These are phyloP conservation scores for Aplocera efformata DNA, from an alignment of 2,888 invertebrate genomes.

Conservation along the genomic window DNA sequence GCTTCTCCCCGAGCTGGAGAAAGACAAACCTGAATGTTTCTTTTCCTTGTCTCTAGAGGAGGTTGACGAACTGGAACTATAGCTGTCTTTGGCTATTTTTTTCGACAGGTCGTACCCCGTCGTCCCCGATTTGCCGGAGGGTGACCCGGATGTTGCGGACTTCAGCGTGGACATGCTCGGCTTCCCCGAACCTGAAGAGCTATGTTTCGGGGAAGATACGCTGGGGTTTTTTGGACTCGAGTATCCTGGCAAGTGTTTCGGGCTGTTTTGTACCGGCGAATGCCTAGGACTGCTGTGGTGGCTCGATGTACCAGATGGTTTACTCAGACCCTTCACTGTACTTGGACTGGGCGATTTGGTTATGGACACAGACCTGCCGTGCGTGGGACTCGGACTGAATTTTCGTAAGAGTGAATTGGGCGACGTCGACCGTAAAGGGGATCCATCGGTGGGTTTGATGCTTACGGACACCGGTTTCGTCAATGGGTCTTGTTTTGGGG, in stretches of 20 bases:
- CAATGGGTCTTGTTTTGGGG: slow-evolving; percentile 85
- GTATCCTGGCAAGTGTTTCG: slow-evolving; percentile 85
- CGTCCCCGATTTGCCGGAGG: slow-evolving; percentile 81
- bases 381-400: slow-evolving; percentile 87
- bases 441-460: slow-evolving; percentile 84
- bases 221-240: slow-evolving; percentile 90
- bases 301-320: slow-evolving; percentile 73
- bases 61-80: slow-evolving; percentile 58
- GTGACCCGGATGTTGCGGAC: slow-evolving; percentile 86
- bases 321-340: slow-evolving; percentile 61
- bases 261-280: slow-evolving; percentile 88
- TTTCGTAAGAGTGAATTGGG: slow-evolving; percentile 84
- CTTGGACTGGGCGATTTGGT: slow-evolving; percentile 81
- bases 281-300: slow-evolving; percentile 86
- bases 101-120: slow-evolving; percentile 78
- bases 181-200: slow-evolving; percentile 87
- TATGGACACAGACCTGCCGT: slow-evolving; percentile 82
- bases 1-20: slow-evolving; percentile 78
- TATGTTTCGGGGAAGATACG: slow-evolving; percentile 89
- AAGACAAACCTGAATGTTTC: slow-evolving; percentile 73
- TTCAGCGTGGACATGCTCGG: slow-evolving; percentile 94
- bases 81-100: slow-evolving; percentile 76
- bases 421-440: slow-evolving; percentile 83
- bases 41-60: slow-evolving; percentile 80
- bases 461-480: slow-evolving; percentile 87